Percentiles rank a stretch among this genome's conserved stretches.
Evolutionary conservation across 2,113 vertebrate species (phyloP).

Genomic region (Phoxinus phoxinus): DNA sequence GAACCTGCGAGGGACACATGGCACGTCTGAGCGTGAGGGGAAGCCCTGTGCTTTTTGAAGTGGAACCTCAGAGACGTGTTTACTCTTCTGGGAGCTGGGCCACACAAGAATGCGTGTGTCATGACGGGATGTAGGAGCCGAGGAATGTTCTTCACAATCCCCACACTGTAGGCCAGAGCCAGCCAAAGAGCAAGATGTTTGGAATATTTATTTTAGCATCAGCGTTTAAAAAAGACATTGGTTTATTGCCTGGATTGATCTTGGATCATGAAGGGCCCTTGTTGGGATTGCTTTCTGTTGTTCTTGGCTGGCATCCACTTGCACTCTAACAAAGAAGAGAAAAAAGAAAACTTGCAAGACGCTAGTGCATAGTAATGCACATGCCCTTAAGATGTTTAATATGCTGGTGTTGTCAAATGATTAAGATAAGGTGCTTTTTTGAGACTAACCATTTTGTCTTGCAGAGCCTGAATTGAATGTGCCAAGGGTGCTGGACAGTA

Average conservation of each 20-base stretch:
- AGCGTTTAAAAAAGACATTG: constrained; percentile 33
- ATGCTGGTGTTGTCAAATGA: neutral
- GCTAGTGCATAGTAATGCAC: neutral
- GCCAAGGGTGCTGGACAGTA: constrained; percentile 68
- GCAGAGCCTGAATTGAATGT: constrained; percentile 77
- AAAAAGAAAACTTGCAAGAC: neutral
- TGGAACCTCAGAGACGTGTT: constrained; percentile 75
- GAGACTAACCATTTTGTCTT: constrained; percentile 9
- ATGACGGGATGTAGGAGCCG: constrained; percentile 63
- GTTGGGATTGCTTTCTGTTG: neutral
- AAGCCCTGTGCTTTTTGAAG: constrained; percentile 78
- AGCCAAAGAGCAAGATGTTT: constrained; percentile 66
- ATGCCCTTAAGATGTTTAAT: constrained; percentile 20
- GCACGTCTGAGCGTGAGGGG: constrained; percentile 62
- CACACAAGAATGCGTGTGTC: constrained; percentile 77
- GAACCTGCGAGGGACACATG: constrained; percentile 44
- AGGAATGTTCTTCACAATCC: constrained; percentile 78
- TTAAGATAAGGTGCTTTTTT: neutral
- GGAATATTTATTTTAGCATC: constrained; percentile 70
- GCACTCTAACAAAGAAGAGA: neutral
- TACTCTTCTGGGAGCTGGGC: constrained; percentile 64
- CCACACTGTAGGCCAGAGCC: constrained; percentile 73
- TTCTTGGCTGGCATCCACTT: constrained; percentile 34
- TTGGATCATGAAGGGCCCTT: constrained; percentile 7
- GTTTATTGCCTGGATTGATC: constrained; percentile 20